A percentile compares a stretch with the other conserved stretches of the same genome.
phyloP scores from a whole-genome alignment of 1,140 invertebrate species.

The Ceratina calcarata region DNA sequence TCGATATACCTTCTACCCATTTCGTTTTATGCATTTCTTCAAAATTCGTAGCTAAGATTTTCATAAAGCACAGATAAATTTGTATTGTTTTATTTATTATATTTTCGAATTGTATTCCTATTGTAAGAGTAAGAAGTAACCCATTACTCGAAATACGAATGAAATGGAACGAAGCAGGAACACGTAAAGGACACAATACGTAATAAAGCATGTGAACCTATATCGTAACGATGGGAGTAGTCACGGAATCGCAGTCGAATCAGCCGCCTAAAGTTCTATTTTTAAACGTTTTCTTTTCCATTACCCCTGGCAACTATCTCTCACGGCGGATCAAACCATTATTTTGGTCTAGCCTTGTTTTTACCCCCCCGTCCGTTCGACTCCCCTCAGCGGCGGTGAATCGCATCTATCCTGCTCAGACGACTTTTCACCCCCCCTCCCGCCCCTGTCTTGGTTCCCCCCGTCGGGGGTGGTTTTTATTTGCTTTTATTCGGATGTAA shows the following conservation, averaged over 20 bases:
- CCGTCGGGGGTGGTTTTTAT: conserved; percentile 66
- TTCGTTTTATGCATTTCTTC: too few relatives aligned
- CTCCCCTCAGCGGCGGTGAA: conserved; percentile 26
- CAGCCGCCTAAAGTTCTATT: conserved; percentile 69
- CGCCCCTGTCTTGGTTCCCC: too few relatives aligned
- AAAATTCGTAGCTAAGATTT: too few relatives aligned
- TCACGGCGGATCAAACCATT: conserved; percentile 76
- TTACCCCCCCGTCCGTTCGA: conserved; percentile 58
- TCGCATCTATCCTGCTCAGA: conserved; percentile 49
- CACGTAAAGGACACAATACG: too few relatives aligned
- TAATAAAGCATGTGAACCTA: conserved; percentile 55
- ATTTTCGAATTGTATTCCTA: neutral
- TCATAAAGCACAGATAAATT: too few relatives aligned
- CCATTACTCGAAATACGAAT: too few relatives aligned
- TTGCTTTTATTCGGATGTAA: conserved; percentile 79
- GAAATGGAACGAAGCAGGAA: too few relatives aligned
- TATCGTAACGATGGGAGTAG: conserved; percentile 71
- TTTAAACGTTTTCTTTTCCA: conserved; percentile 79
- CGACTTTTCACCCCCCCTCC: conserved; percentile 36
- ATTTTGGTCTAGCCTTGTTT: conserved; percentile 79
- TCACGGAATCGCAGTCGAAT: conserved; percentile 75
- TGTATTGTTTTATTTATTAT: neutral
- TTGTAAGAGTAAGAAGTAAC: too few relatives aligned
- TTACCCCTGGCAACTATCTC: conserved; percentile 78
- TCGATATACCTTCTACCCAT: too few relatives aligned